Evolutionary conservation across 2,888 invertebrate species (phyloP).

Genomic region (Amiota minor): DNA sequence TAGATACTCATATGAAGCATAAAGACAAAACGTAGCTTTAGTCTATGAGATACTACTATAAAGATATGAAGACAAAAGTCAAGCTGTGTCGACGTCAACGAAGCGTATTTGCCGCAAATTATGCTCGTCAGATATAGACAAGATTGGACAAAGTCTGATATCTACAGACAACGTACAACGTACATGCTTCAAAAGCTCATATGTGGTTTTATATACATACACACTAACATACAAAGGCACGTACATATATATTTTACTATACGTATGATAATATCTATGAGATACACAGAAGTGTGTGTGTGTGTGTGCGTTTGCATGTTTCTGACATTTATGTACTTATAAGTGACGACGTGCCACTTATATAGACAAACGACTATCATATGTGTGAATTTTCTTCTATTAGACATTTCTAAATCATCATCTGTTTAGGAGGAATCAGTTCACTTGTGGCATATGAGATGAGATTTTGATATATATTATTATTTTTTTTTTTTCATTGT

Average conservation of each 20-base stretch:
- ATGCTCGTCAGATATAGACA: conserved; percentile 47
- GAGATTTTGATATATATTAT: conserved; percentile 41
- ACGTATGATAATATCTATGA: conserved; percentile 53
- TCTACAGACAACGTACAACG: background rate
- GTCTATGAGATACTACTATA: background rate
- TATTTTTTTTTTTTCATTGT: conserved; percentile 24
- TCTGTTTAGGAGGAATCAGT: background rate
- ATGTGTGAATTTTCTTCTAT: too few species aligned
- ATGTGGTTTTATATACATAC: too few species aligned
- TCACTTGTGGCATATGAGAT: conserved; percentile 41
- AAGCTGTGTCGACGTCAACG: background rate
- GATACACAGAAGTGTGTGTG: conserved; percentile 39
- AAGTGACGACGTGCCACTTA: conserved; percentile 40
- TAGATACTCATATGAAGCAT: background rate
- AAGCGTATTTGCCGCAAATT: conserved; percentile 53
- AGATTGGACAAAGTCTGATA: background rate
- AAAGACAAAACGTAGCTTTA: conserved; percentile 20
- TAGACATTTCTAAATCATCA: too few species aligned
- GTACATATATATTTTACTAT: conserved; percentile 24
- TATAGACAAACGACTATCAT: background rate
- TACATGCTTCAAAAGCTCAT: background rate
- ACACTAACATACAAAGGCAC: conserved; percentile 45
- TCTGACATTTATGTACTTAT: conserved; percentile 20
- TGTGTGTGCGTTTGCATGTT: conserved; percentile 22
- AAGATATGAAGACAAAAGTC: background rate